Evolutionary conservation across 2,797 vertebrate genomes (phyloP).

Genomic region (Leuciscus waleckii): DNA sequence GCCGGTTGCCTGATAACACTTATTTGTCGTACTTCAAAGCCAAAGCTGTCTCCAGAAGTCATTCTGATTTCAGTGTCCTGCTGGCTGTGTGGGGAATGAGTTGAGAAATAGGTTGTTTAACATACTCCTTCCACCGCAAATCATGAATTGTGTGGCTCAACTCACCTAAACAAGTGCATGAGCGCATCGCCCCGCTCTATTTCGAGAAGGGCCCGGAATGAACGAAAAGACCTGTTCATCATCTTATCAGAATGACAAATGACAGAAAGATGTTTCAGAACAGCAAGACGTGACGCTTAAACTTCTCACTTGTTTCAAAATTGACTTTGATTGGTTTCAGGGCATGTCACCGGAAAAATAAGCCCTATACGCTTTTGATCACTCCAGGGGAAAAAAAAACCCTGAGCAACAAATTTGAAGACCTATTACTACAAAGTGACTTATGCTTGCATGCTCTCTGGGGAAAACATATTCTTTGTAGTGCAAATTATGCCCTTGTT

Average conservation of each 20-base stretch:
- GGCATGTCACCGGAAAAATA: slow-evolving; percentile 3
- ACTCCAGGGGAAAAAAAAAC: slow-evolving; percentile 46
- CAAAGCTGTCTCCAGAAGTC: slow-evolving; percentile 61
- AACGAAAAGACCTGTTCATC: slow-evolving; percentile 13
- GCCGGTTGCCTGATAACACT: slow-evolving; percentile 72
- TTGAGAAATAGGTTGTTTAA: slow-evolving; percentile 38
- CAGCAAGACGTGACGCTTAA: neutral
- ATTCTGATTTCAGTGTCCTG: slow-evolving; percentile 54
- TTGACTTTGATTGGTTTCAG: neutral
- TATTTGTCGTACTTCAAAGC: slow-evolving; percentile 76
- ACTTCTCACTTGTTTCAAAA: slow-evolving; percentile 6
- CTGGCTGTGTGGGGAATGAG: slow-evolving; percentile 64
- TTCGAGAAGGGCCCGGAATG: slow-evolving; percentile 50
- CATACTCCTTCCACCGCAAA: slow-evolving; percentile 21
- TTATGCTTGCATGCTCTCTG: slow-evolving; percentile 55
- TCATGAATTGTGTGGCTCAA: slow-evolving; percentile 10
- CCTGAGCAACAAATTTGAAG: slow-evolving; percentile 43
- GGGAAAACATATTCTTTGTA: slow-evolving; percentile 63
- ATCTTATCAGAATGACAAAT: neutral
- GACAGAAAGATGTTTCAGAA: neutral
- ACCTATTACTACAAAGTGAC: slow-evolving; percentile 57
- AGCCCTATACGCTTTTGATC: slow-evolving; percentile 7
- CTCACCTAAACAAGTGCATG: neutral
- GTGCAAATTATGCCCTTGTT: slow-evolving; percentile 69
- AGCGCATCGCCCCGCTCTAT: slow-evolving; percentile 1